These are phyloP conservation scores for Pycnomerus fuliginosus DNA, from an alignment of 2,888 invertebrate species.

Conservation along the genomic window DNA sequence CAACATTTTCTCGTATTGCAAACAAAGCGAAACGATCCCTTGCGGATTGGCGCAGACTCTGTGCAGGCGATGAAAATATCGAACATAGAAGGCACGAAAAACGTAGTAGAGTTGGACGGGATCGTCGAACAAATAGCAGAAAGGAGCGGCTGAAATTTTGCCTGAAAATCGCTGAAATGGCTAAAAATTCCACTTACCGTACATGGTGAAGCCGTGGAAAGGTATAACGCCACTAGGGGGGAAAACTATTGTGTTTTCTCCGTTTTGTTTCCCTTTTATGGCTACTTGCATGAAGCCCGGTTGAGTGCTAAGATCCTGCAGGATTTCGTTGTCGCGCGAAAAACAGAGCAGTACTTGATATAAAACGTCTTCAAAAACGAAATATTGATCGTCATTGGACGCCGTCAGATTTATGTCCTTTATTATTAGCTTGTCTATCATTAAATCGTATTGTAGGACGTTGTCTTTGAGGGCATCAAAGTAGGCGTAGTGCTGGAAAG, in stretches of 20 bases:
- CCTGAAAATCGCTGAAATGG: neutral
- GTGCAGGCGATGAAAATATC: slow-evolving; percentile 91
- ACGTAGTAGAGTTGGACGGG: slow-evolving; percentile 85
- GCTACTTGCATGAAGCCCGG: slow-evolving; percentile 70
- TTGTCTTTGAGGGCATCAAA: slow-evolving; percentile 79
- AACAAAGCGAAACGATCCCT: slow-evolving; percentile 87
- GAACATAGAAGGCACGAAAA: slow-evolving; percentile 86
- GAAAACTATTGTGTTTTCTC: slow-evolving; percentile 73
- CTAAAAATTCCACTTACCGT: slow-evolving; percentile 63
- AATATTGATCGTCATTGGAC: slow-evolving; percentile 96
- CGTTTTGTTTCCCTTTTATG: slow-evolving; percentile 69
- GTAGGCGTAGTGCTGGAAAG: slow-evolving; percentile 66
- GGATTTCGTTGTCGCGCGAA: slow-evolving; percentile 81
- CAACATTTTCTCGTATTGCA: slow-evolving; percentile 84
- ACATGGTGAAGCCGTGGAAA: slow-evolving; percentile 97
- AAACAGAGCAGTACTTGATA: slow-evolving; percentile 93
- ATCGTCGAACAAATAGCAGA: slow-evolving; percentile 91
- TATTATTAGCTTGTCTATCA: slow-evolving; percentile 91
- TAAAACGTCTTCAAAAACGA: slow-evolving; percentile 94
- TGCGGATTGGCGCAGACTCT: slow-evolving; percentile 91
- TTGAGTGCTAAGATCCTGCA: slow-evolving; percentile 67
- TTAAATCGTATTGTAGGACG: slow-evolving; percentile 85
- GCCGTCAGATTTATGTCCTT: slow-evolving; percentile 96
- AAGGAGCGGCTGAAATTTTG: slow-evolving; percentile 74
- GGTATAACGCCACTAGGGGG: slow-evolving; percentile 95